Base-by-base conservation (phyloP, 1,140 invertebrate genomes). In the Oncopodura yosiiana region DNA sequence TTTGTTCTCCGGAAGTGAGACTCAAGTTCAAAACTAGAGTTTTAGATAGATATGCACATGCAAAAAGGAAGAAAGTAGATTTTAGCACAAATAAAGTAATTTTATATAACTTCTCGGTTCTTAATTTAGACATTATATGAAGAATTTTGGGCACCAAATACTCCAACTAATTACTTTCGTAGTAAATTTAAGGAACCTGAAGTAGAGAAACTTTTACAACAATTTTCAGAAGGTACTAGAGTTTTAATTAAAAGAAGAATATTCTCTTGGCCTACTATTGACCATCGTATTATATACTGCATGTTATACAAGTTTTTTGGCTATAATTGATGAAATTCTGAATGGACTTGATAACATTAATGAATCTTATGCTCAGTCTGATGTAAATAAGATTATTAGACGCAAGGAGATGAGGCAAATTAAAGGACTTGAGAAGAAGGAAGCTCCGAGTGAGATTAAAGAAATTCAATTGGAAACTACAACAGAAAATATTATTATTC, bases 281-380 rank as follows among this genome's bases (percentile, higher is more conserved):
- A 46, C 2, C 2, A 41, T 2, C 30, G 36, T 3, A 6, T 16
- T 36, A 16, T 43, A 56, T 26, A 36, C 37, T 3, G 26, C 45
- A 3, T 56, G 46, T 23, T 56, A 56, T 37, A 24, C 45, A n/a
- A 41, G 12, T 18, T 12, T 56, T 27, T 23, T 50, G n/a, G 38
- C n/a, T 8, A 49, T 26, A 2, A 24, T 56, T 12, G 48, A 49
- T 21, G 39, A 49, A 23, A 55, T 55, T 27, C 18, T 49, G 5
- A 14, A 18, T 27, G n/a, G 32, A 12, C 26, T 43, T 18, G 41
- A 43, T 23, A 43, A n/a, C n/a, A n/a, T n/a, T n/a, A n/a, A n/a
- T n/a, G n/a, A n/a, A n/a, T n/a, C n/a, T n/a, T n/a, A n/a, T n/a
- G n/a, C n/a, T n/a, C n/a, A n/a, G n/a, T n/a, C n/a, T n/a, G n/a